These are phyloP conservation scores for Sebastes cheni DNA, from an alignment of 2,797 vertebrate genomes.

Conservation along the genomic window DNA sequence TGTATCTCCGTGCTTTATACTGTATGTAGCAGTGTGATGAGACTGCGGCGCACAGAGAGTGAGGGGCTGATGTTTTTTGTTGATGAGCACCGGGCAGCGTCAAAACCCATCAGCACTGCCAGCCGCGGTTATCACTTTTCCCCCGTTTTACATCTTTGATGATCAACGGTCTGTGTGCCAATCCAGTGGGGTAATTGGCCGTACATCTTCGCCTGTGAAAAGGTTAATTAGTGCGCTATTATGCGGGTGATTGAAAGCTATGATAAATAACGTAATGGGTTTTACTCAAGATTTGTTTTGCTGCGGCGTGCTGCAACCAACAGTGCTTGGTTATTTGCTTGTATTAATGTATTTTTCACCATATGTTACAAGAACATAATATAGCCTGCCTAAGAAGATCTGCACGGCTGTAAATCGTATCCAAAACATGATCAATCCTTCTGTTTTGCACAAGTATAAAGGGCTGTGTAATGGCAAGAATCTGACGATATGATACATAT, in stretches of 20 bases:
- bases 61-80: slow-evolving; percentile 24
- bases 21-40: background rate
- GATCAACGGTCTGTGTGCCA: slow-evolving; percentile 59
- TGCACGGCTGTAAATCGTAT: background rate
- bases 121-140: slow-evolving; percentile 45
- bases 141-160: slow-evolving; percentile 62
- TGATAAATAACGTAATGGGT: slow-evolving; percentile 64
- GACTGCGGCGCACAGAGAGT: background rate
- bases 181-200: slow-evolving; percentile 68
- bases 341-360: background rate
- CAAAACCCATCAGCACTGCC: slow-evolving; percentile 40
- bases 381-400: background rate
- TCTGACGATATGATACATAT: too few relatives aligned
- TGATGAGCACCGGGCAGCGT: slow-evolving; percentile 21
- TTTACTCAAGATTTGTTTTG: slow-evolving; percentile 62
- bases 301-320: slow-evolving; percentile 13
- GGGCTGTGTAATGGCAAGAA: too few relatives aligned
- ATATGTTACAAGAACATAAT: background rate
- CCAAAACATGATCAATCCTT: background rate
- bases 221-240: slow-evolving; percentile 76
- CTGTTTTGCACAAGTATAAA: background rate
- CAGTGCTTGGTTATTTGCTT: background rate
- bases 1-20: background rate
- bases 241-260: slow-evolving; percentile 69
- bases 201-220: slow-evolving; percentile 72